Base-by-base conservation (phyloP, 2,797 vertebrate genomes). In the Alauda arvensis region DNA sequence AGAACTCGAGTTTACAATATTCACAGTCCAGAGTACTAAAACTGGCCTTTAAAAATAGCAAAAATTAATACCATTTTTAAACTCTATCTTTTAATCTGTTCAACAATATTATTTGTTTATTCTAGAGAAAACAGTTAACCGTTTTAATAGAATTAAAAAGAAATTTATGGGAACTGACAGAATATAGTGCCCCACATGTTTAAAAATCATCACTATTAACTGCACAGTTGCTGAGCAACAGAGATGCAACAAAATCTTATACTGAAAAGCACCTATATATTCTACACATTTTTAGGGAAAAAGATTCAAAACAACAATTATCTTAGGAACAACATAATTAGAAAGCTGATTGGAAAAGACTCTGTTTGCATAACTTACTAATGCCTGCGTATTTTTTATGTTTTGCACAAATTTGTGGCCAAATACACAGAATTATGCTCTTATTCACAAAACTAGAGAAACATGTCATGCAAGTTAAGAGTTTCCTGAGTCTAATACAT, bases 311-410 rank as follows among this genome's bases (percentile, higher is more conserved):
- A 56, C 59, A 90, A 42, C 9, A 48, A 81, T 87, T 85, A 83
- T 65, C 66, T 80, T 80, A 61, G 40, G 31, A 91, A 65, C 24
- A 91, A 86, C 59, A 88, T 61, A 87, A 88, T 88, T 86, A 86
- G 55, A 70, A 88, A 87, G 55, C 24, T 83, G 62, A 90, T 34
- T 88, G 33, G 40, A 90, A 91, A 90, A 88, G 13, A 18, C 26
- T 88, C 39, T 2, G 7, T 74, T 86, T 95, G 57, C 72, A 84
- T 82, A 79, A 82, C 26, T 89, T 68, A 67, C 14, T 40, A 70
- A 52, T 20, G 45, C 8, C 33, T 77, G 46, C 1, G 1, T 37
- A 63, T 87, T 84, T 78, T 55, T 48, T 39, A 49, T 34, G 33
- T 56, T 91, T 86, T 76, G 29, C 63, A 84, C 34, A 88, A 77